A percentile compares a stretch with the other conserved stretches of the same genome.
Evolutionary conservation across 2,888 invertebrate genomes (phyloP).

Genomic region (Lepidocyrtoides sp.): DNA sequence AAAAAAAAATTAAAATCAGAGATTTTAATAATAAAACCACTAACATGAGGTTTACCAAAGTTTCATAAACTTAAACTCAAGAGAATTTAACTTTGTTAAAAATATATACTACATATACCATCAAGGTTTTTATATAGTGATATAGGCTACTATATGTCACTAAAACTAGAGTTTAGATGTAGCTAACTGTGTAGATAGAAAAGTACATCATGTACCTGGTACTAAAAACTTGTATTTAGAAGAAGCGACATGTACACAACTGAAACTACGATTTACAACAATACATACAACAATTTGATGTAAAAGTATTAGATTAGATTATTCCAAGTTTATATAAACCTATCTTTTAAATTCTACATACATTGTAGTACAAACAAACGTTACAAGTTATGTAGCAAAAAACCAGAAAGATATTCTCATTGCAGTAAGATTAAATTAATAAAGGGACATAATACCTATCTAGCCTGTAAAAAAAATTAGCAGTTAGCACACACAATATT

Average conservation of each 20-base stretch:
- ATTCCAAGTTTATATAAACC: background rate
- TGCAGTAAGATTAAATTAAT: background rate
- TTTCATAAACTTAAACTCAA: background rate
- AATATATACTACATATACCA: too few species aligned
- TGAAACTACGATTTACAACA: constrained; percentile 30
- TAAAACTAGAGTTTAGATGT: background rate
- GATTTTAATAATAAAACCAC: background rate
- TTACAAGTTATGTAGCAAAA: constrained; percentile 41
- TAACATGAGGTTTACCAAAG: background rate
- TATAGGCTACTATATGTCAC: background rate
- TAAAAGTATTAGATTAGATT: constrained; percentile 14
- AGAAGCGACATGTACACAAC: constrained; percentile 5
- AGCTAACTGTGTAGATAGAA: background rate
- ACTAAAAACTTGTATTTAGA: background rate
- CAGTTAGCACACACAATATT: background rate
- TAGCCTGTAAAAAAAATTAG: background rate
- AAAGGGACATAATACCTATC: background rate
- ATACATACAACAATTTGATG: too few species aligned
- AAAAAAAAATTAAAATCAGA: background rate
- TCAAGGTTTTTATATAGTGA: background rate
- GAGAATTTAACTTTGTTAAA: background rate
- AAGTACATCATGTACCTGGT: constrained; percentile 59
- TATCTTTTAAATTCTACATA: constrained; percentile 48
- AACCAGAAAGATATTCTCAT: constrained; percentile 4
- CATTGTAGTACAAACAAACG: constrained; percentile 65